A percentile compares a stretch with the other conserved stretches of the same genome.
Conservation (phyloP, 2,888 invertebrate species). For the Stenichneumon culpator region DNA sequence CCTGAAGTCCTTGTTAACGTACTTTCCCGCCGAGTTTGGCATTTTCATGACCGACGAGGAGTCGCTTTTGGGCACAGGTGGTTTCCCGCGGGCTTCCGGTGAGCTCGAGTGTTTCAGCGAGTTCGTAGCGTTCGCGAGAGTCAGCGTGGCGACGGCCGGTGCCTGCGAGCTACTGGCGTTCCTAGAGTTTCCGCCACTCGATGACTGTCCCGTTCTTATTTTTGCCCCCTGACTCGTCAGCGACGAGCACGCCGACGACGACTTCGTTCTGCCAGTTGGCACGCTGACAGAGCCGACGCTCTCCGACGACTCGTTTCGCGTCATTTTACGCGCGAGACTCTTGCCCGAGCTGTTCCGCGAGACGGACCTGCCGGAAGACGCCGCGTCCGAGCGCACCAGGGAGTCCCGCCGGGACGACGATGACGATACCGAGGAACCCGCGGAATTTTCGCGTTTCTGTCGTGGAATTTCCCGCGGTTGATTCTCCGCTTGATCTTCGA, state of each 20-base stretch:
- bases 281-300: constrained; percentile 74
- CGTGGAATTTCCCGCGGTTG: too few species aligned
- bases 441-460: constrained; percentile 70
- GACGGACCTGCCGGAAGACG: constrained; percentile 70
- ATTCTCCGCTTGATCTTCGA: constrained; percentile 69
- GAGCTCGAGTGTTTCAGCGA: constrained; percentile 75
- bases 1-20: constrained; percentile 90
- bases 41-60: constrained; percentile 74
- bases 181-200: constrained; percentile 67
- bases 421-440: constrained; percentile 16
- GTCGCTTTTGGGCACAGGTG: constrained; percentile 86
- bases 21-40: constrained; percentile 77
- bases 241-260: constrained; percentile 79
- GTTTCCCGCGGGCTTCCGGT: constrained; percentile 82
- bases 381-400: constrained; percentile 41
- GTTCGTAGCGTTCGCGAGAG: constrained; percentile 68
- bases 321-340: constrained; percentile 78
- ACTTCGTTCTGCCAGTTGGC: constrained; percentile 83
- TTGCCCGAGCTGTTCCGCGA: constrained; percentile 76
- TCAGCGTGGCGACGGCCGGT: constrained; percentile 25
- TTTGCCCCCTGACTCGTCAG: constrained; percentile 81
- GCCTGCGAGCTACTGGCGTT: constrained; percentile 59
- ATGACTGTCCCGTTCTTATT: constrained; percentile 77
- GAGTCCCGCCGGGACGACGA: constrained; percentile 48
- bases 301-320: constrained; percentile 77